Evolutionary conservation across 35 echinoderm and acorn worm genomes (phyloP), one percentile per base, ranked within the genome.

Genomic region (Amphiura filiformis): DNA sequence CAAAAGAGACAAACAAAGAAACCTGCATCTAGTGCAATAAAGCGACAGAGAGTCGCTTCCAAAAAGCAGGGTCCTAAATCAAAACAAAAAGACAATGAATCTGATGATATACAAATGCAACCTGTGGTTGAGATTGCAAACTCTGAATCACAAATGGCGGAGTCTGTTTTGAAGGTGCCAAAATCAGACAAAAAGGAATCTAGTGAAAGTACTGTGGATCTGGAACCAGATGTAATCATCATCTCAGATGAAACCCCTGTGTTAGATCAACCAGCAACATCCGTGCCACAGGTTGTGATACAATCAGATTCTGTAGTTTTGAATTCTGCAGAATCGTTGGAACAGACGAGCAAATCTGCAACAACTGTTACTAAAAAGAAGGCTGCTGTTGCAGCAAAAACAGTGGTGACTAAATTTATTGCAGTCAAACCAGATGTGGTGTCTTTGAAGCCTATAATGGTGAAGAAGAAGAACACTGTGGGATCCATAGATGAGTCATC

Each of bases 401-500:
- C 61, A 26, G 61, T n/a, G 7, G 15, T 23, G 26, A 23, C 61
- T 4, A 47, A 47, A 47, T 17, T 17, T 47, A 4, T 47, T 47
- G 5, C 41, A 47, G 41, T 17, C 4, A 47, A 47, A 47, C 41
- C 41, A 47, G 41, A 4, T 9, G 17, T 17, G 4, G 61, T 70
- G 11, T 3, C 15, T 13, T 7, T 20, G 7, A 18, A 78, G 85
- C 39, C 39, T 9, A 26, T 64, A 31, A 80, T 77, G 2, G 57
- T 81, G 20, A 84, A 83, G 80, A 79, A 75, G 35, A 85, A 75
- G 36, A 14, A 34, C 31, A 56, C 64, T 37, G 64, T 61, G 14
- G 56, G 86, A 0, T 39, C 76, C 23, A 39, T 96, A 26, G 94
- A 96, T 39, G 94, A 96, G 61, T 96, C 94, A 0, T 96, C 94